Base-by-base conservation (phyloP, 2,113 vertebrate genomes). In the Grus americana region DNA sequence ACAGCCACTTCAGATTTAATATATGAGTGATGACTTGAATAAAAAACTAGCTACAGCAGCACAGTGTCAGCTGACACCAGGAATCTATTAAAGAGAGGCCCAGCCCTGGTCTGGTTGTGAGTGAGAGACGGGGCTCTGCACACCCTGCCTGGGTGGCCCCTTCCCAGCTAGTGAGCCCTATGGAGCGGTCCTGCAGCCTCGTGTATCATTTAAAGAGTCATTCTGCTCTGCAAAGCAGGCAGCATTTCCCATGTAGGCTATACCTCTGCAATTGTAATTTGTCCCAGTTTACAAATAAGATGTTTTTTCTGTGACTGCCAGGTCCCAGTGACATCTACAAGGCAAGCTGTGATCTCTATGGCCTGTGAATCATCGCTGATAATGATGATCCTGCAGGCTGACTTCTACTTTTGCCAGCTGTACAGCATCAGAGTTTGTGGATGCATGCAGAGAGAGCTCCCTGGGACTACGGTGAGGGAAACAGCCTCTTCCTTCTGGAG, bases 301-400 rank as follows among this genome's bases (percentile, higher is more conserved):
- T 79, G 50, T 85, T 96, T 95, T 93, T 54, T 34, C 36, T 74
- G 12, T 85, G 57, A 40, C 82, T 88, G 52, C 72, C 82, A 90
- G 79, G 91, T 93, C 83, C 68, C 67, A 59, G 50, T 74, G 94
- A 81, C 91, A 95, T 63, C 76, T 87, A 29, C 40, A 52, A 79
- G 65, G 80, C 88, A 49, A 86, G 47, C 63, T 93, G 89, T 89
- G 92, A 71, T 92, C 88, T 93, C 84, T 86, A 11, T 38, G 75
- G 75, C 79, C 86, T 86, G 67, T 78, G 72, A 93, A 92, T 94
- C 92, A 93, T 61, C n/a, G 0, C 80, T 86, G 75, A 55, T 83
- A 80, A 92, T 22, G 71, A 82, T 2, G 7, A 72, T 78, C 52
- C 72, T 90, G 76, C 23, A 7, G 12, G 26, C 42, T 88, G 72